Percentiles rank a stretch among this genome's conserved stretches.
phyloP scores from a whole-genome alignment of 2,888 invertebrate species.

The Sinopyrophorus schimmeli region DNA sequence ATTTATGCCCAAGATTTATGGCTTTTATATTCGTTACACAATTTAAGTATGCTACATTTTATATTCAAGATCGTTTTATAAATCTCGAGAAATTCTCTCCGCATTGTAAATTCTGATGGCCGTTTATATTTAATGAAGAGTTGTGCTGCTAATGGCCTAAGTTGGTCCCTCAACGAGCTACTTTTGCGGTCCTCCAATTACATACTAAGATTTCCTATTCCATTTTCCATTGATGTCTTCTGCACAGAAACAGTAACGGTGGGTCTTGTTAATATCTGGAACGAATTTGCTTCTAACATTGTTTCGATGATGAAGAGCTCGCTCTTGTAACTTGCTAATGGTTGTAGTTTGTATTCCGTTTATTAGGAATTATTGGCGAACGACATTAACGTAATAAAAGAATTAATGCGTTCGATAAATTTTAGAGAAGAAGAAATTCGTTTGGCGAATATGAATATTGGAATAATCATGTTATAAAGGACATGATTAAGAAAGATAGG shows the following conservation, averaged over 20 bases:
- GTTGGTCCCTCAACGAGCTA: conserved; percentile 36
- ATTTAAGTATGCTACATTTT: conserved; percentile 13
- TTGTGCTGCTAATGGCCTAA: conserved; percentile 41
- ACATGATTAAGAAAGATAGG: no score
- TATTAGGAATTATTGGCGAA: conserved; percentile 10
- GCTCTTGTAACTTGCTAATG: conserved; percentile 7
- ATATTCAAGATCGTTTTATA: conserved; percentile 10
- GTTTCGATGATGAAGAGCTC: conserved; percentile 14
- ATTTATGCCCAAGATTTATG: conserved; percentile 12
- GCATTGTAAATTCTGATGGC: conserved; percentile 20
- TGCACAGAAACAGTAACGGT: conserved; percentile 16
- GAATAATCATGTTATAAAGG: conserved; percentile 10
- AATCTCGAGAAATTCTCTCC: conserved; percentile 5
- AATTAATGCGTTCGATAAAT: no score
- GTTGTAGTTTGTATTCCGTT: conserved; percentile 5
- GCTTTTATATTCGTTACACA: conserved; percentile 8
- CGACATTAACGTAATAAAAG: no score
- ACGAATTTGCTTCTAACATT: conserved; percentile 13
- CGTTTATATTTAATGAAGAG: conserved; percentile 32
- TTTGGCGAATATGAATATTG: conserved; percentile 10
- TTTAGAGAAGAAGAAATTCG: conserved; percentile 8
- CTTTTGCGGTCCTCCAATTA: conserved; percentile 29
- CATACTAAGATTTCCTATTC: conserved; percentile 17
- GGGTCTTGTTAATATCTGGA: conserved; percentile 14
- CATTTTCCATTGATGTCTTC: conserved; percentile 14